Percentiles rank a stretch among this genome's conserved stretches.
phyloP scores from a whole-genome alignment of 2,888 invertebrate genomes.

The Malacosoma neustria region DNA sequence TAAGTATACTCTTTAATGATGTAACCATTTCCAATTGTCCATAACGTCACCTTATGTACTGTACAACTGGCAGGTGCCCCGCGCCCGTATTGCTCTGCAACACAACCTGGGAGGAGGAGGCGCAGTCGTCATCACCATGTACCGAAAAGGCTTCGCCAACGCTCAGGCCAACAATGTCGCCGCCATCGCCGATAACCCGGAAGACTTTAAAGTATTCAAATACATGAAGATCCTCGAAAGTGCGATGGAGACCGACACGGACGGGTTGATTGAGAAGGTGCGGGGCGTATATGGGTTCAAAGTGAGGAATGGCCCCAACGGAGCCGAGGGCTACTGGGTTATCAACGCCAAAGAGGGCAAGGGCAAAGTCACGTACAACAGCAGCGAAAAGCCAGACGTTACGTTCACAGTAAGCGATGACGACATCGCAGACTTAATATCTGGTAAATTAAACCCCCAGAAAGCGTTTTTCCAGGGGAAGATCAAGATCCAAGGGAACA shows the following conservation, averaged over 20 bases:
- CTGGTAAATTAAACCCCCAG: constrained; percentile 94
- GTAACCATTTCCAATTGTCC: too few relatives aligned
- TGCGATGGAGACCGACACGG: constrained; percentile 86
- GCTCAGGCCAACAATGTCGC: constrained; percentile 55
- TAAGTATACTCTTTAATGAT: too few relatives aligned
- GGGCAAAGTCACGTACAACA: constrained; percentile 88
- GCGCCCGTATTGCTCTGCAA: constrained; percentile 90
- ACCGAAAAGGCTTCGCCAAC: constrained; percentile 88
- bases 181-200: constrained; percentile 61
- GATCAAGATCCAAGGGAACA: constrained; percentile 96
- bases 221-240: constrained; percentile 88
- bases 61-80: constrained; percentile 85
- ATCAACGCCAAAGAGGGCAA: constrained; percentile 93
- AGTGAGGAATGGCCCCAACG: constrained; percentile 86
- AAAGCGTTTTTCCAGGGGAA: constrained; percentile 98
- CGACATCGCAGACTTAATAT: constrained; percentile 90
- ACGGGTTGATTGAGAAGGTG: constrained; percentile 87
- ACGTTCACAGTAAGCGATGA: constrained; percentile 92
- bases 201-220: constrained; percentile 85
- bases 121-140: constrained; percentile 93
- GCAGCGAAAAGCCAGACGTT: constrained; percentile 90
- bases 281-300: constrained; percentile 93
- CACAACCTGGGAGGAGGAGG: constrained; percentile 98
- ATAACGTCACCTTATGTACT: too few relatives aligned
- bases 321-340: constrained; percentile 91